Evolutionary conservation across 2,888 invertebrate genomes (phyloP).

Genomic region (Piscicola geometra): DNA sequence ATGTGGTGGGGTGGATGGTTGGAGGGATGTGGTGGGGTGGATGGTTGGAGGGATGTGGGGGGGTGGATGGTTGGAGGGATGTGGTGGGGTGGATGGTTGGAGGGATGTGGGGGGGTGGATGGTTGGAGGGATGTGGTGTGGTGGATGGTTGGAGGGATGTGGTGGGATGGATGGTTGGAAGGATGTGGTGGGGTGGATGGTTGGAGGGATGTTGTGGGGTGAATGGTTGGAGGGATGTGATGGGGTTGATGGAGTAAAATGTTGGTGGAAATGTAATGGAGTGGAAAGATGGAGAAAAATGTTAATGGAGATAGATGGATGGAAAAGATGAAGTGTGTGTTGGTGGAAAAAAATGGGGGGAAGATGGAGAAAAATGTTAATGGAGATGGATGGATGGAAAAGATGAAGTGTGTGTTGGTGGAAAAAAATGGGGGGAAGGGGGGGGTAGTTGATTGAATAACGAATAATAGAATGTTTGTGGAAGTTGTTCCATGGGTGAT

Average conservation of each 20-base stretch:
- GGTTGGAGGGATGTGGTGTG: not conserved
- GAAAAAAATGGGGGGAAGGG: not conserved
- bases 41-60: not conserved
- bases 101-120: not conserved
- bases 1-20: not conserved
- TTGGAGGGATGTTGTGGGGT: constrained; percentile 41
- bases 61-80: not conserved
- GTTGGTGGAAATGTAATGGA: constrained; percentile 50
- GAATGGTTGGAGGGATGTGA: constrained; percentile 51
- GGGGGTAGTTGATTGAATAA: not conserved
- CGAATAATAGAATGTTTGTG: too few relatives aligned
- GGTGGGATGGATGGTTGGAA: not conserved
- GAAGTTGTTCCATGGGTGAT: too few relatives aligned
- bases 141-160: not conserved
- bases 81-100: not conserved
- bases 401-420: not conserved
- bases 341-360: too few relatives aligned
- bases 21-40: not conserved
- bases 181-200: not conserved
- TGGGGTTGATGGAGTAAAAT: constrained; percentile 48
- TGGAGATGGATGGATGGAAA: not conserved
- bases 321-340: too few relatives aligned
- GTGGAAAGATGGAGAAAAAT: constrained; percentile 42
- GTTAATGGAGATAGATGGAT: too few relatives aligned
- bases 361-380: not conserved